A percentile compares a stretch with the other conserved stretches of the same genome.
Conservation (phyloP, 2,888 invertebrate genomes). For the Pasiphila rectangulata region DNA sequence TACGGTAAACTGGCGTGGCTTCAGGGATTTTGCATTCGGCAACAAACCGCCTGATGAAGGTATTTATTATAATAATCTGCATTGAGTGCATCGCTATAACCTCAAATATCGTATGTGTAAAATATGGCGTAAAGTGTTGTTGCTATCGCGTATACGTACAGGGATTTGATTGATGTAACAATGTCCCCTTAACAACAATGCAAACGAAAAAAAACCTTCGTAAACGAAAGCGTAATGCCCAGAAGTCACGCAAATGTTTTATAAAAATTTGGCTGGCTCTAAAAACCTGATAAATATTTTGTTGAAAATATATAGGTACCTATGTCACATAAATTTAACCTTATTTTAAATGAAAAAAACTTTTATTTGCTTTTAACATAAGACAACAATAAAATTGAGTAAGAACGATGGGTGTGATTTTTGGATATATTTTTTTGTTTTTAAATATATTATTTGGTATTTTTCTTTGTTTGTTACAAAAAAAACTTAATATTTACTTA, state of each 20-base stretch:
- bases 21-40: conserved; percentile 70
- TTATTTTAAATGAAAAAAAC: too few species aligned
- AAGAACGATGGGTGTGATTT: too few species aligned
- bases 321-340: too few species aligned
- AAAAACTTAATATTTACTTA: too few species aligned
- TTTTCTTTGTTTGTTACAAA: too few species aligned
- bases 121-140: conserved; percentile 3
- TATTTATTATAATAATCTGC: conserved; percentile 39
- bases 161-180: conserved; percentile 22
- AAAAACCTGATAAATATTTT: background rate
- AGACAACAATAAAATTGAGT: too few species aligned
- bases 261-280: background rate
- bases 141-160: conserved; percentile 1
- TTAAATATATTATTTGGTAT: too few species aligned
- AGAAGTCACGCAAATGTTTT: conserved; percentile 10
- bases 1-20: conserved; percentile 77
- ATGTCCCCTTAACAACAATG: conserved; percentile 4
- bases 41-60: conserved; percentile 76
- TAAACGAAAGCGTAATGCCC: conserved; percentile 5
- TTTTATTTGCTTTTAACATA: too few species aligned
- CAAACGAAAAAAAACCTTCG: too few species aligned
- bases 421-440: too few species aligned
- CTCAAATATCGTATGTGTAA: conserved; percentile 39
- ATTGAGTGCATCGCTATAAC: conserved; percentile 46
- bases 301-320: too few species aligned